Evolutionary conservation across 2,113 vertebrate genomes (phyloP), one percentile per base, ranked within the genome.

Genomic region (Myodes glareolus): DNA sequence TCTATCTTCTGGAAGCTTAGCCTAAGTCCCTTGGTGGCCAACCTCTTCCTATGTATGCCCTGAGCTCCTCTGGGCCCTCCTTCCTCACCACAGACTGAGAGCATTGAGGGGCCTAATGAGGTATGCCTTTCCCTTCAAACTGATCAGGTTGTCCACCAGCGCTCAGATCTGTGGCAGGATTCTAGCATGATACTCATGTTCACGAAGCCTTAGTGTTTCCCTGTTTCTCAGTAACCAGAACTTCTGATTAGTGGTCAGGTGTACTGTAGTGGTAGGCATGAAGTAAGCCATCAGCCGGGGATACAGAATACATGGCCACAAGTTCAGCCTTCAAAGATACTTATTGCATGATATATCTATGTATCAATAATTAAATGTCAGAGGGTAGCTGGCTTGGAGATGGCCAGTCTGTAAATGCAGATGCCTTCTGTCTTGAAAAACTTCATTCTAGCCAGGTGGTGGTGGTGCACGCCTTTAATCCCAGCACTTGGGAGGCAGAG

Each of bases 321-420:
- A 70, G 63, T 47, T 73, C 94, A 68, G 39, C 50, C 70, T n/a
- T 33, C 23, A 89, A 52, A 29, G 63, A 7, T 45, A 27, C 68
- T 78, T 91, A 70, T 80, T 70, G 58, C 45, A 25, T 0, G 63
- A 72, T 19, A 58, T 21, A 58, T n/a, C 45, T 58, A 12, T 47
- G 25, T 31, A 52, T 47, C 27, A 52, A 12, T 29, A 65, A 36
- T 39, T 68, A 10, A 29, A 27, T 68, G 55, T 42, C n/a, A 17
- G 67, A 7, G 12, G 29, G 29, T 50, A 75, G 47, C 45, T 45
- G 68, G 47, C 52, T 92, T 52, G 80, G n/a, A 63, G 63, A 36
- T 33, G 21, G 1, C 5, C 0, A 6, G 14, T 42, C 7, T 1
- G 5, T 1, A 5, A 29, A n/a, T 0, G 3, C 39, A 21, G 75